Percentiles rank a stretch among this genome's conserved stretches.
These are phyloP conservation scores for Clitarchus hookeri DNA, from an alignment of 2,888 invertebrate genomes.

Conservation along the genomic window DNA sequence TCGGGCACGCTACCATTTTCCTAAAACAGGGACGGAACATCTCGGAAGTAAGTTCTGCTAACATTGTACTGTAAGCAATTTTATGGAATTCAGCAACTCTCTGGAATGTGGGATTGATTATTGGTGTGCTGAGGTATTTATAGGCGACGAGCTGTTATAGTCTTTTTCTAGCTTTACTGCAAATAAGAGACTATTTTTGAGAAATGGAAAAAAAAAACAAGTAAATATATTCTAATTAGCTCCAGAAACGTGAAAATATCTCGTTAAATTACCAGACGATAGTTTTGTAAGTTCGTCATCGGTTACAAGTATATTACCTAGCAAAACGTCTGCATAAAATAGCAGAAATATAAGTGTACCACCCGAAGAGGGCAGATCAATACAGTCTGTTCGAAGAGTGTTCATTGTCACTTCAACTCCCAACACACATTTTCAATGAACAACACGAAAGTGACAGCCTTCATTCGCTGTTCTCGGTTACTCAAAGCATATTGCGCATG, in stretches of 20 bases:
- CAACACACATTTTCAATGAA: neutral
- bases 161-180: neutral
- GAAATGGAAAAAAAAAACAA: too few relatives aligned
- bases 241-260: neutral
- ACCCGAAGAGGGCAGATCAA: neutral
- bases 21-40: neutral
- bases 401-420: too few relatives aligned
- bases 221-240: neutral
- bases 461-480: neutral
- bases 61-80: neutral
- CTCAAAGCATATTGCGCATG: neutral
- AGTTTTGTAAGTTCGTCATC: neutral
- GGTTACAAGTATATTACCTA: neutral
- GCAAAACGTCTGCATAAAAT: neutral
- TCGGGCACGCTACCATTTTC: neutral
- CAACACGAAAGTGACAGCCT: neutral
- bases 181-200: neutral
- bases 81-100: neutral
- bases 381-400: neutral
- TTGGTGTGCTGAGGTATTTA: neutral
- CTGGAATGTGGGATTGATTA: neutral
- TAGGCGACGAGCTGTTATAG: neutral
- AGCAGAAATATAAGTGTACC: neutral
- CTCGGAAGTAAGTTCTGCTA: constrained; percentile 3
- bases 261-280: neutral